Evolutionary conservation across 2,113 vertebrate species (phyloP).

Genomic region (Heliornis fulica): DNA sequence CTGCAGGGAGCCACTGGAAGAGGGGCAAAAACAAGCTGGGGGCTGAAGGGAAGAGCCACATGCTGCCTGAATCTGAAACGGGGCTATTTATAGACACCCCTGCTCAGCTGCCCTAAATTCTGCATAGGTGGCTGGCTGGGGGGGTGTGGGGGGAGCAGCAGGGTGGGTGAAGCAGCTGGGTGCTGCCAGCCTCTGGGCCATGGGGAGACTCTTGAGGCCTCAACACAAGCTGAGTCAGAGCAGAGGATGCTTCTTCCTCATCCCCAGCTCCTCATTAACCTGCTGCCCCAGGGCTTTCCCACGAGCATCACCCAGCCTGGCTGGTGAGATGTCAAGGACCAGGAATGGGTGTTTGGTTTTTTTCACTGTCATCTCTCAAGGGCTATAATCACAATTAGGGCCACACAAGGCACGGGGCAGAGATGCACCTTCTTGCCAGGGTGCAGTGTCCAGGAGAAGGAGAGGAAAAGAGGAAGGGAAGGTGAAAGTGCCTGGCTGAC

Average conservation of each 20-base stretch:
- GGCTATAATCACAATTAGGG: neutral
- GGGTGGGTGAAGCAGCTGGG: neutral
- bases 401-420: neutral
- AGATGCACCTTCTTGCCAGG: neutral
- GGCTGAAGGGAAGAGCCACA: neutral
- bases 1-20: neutral
- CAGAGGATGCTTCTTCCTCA: neutral
- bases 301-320: neutral
- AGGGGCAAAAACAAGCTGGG: neutral
- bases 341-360: neutral
- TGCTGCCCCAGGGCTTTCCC: constrained; percentile 51
- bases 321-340: neutral
- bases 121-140: neutral
- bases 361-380: neutral
- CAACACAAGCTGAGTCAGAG: neutral
- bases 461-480: neutral
- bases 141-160: neutral
- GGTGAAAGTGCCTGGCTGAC: neutral
- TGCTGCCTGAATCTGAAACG: neutral
- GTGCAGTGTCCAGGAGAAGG: fast-evolving
- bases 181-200: neutral
- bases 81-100: neutral
- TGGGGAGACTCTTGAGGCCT: fast-evolving
- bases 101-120: neutral
- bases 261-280: neutral